These are phyloP conservation scores for Stegodyphus dumicola DNA, from an alignment of 1,140 invertebrate species.

Conservation along the genomic window DNA sequence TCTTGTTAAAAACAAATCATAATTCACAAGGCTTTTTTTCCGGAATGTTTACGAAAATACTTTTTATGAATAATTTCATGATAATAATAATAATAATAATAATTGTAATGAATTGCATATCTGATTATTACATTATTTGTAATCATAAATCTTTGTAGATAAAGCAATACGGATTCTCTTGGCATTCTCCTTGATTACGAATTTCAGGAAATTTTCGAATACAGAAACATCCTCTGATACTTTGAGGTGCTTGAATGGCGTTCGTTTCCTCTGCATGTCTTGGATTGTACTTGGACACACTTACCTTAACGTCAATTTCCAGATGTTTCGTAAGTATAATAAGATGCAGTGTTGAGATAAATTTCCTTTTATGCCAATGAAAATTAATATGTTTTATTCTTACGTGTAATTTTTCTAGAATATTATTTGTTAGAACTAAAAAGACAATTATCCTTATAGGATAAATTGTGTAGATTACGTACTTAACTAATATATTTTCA, in stretches of 20 bases:
- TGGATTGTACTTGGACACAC: constrained; percentile 95
- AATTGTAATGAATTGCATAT: too few relatives aligned
- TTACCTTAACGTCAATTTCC: constrained; percentile 66
- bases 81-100: too few relatives aligned
- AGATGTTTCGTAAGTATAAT: constrained; percentile 55
- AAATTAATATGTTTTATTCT: background rate
- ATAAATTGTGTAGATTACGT: too few relatives aligned
- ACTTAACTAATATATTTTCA: too few relatives aligned
- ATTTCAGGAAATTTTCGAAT: constrained; percentile 38
- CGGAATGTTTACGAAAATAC: too few relatives aligned
- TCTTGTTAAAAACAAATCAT: too few relatives aligned
- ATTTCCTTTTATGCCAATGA: background rate
- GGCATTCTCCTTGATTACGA: constrained; percentile 36
- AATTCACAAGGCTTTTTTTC: too few relatives aligned
- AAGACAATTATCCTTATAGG: too few relatives aligned
- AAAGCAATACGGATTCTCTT: background rate
- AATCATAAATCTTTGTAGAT: background rate
- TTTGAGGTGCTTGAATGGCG: constrained; percentile 76
- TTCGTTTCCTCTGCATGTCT: constrained; percentile 86
- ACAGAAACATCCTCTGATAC: constrained; percentile 36
- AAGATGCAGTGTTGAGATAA: background rate
- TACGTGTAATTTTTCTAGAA: too few relatives aligned
- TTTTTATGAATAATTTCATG: too few relatives aligned
- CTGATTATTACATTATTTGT: too few relatives aligned
- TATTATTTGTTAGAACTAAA: too few relatives aligned